These are phyloP conservation scores for Halyomorpha halys DNA, from an alignment of 1,140 invertebrate species.

Conservation along the genomic window DNA sequence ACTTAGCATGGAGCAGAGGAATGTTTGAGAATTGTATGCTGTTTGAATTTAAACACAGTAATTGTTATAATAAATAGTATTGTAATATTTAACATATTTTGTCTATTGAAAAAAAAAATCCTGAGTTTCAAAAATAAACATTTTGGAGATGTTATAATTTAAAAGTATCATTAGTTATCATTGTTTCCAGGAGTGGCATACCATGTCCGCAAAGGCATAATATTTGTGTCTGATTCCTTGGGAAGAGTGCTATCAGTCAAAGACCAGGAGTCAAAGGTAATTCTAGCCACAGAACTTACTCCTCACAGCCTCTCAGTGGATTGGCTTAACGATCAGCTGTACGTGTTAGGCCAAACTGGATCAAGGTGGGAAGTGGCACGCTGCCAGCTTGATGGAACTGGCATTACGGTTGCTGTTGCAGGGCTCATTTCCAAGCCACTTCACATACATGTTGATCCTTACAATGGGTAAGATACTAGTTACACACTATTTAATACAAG, in stretches of 20 bases:
- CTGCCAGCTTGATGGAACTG: constrained; percentile 54
- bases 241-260: constrained; percentile 36
- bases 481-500: constrained; percentile 18
- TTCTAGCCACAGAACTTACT: constrained; percentile 39
- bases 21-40: too few relatives aligned
- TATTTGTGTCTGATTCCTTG: constrained; percentile 63
- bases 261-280: constrained; percentile 3
- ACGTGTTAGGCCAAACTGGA: constrained; percentile 58
- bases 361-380: constrained; percentile 56
- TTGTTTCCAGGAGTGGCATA: constrained; percentile 61
- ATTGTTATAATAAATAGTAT: too few relatives aligned
- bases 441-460: constrained; percentile 80
- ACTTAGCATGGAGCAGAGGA: too few relatives aligned
- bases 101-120: too few relatives aligned
- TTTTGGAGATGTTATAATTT: too few relatives aligned
- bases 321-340: constrained; percentile 75
- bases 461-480: constrained; percentile 59
- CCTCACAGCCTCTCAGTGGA: constrained; percentile 55
- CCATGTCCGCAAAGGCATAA: constrained; percentile 52
- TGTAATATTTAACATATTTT: too few relatives aligned
- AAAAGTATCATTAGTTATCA: too few relatives aligned
- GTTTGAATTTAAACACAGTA: too few relatives aligned
- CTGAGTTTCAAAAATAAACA: too few relatives aligned
- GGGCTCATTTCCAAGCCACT: constrained; percentile 53
- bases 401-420: constrained; percentile 52